Evolutionary conservation across 2,797 vertebrate species (phyloP).

Genomic region (Pitangus sulphuratus): DNA sequence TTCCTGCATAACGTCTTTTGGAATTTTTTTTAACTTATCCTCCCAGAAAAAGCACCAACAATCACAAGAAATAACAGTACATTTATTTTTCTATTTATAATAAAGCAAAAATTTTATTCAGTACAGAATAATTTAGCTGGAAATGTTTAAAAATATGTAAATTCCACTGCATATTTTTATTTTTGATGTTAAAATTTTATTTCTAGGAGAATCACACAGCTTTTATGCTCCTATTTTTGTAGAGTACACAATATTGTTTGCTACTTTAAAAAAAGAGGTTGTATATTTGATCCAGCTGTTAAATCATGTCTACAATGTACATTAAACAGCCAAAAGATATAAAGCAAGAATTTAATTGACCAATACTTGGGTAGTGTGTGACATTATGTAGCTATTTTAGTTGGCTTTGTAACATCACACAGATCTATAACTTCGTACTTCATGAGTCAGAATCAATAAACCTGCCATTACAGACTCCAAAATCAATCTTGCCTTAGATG

Average conservation of each 20-base stretch:
- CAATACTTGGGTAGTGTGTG: not conserved
- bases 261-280: not conserved
- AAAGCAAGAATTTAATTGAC: conserved; percentile 38
- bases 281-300: not conserved
- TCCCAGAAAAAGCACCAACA: not conserved
- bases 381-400: conserved; percentile 29
- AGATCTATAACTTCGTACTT: conserved; percentile 45
- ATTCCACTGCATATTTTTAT: not conserved
- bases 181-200: not conserved
- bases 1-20: not conserved
- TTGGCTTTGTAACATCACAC: conserved; percentile 22
- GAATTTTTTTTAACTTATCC: not conserved
- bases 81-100: not conserved
- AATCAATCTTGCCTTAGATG: conserved; percentile 20
- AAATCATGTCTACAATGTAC: conserved; percentile 8
- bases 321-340: conserved; percentile 20
- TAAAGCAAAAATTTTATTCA: not conserved
- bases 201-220: not conserved
- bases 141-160: not conserved
- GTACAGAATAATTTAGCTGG: not conserved
- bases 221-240: not conserved
- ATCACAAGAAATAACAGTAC: not conserved
- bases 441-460: conserved; percentile 53
- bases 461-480: conserved; percentile 3
- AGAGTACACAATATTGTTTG: not conserved